Evolutionary conservation across 1,140 invertebrate species (phyloP).

Genomic region (Leptonema lineaticorne): DNA sequence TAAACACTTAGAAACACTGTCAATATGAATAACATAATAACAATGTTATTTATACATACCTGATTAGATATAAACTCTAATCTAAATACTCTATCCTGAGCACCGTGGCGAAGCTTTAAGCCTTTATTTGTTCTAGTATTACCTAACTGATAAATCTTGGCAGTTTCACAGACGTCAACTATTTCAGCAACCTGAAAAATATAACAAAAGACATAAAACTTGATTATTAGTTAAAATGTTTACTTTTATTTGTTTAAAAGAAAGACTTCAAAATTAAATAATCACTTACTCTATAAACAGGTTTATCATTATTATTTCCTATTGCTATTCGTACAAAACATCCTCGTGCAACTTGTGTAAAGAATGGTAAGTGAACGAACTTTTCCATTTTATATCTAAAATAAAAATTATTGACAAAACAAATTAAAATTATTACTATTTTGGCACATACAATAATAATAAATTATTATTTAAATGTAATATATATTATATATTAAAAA

Average conservation of each 20-base stretch:
- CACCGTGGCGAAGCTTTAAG: slow-evolving; percentile 75
- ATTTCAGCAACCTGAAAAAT: slow-evolving; percentile 77
- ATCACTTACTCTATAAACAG: slow-evolving; percentile 80
- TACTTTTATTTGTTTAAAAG: too few species aligned
- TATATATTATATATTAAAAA: slow-evolving; percentile 1
- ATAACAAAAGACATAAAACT: neutral
- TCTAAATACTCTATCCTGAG: slow-evolving; percentile 88
- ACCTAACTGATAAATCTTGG: slow-evolving; percentile 89
- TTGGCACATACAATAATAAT: neutral
- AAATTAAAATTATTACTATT: neutral
- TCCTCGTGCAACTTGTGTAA: slow-evolving; percentile 83
- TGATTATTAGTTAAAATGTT: too few species aligned
- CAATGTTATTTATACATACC: slow-evolving; percentile 36
- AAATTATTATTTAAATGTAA: too few species aligned
- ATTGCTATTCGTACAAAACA: slow-evolving; percentile 97
- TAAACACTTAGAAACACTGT: neutral
- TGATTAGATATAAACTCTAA: slow-evolving; percentile 98
- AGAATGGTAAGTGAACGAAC: slow-evolving; percentile 96
- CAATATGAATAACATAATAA: neutral
- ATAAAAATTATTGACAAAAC: neutral
- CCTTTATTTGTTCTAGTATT: slow-evolving; percentile 92
- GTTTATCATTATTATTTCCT: slow-evolving; percentile 83
- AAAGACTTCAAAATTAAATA: too few species aligned
- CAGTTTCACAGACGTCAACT: slow-evolving; percentile 91
- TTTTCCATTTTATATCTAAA: slow-evolving; percentile 86